phyloP scores from a whole-genome alignment of 30 jellyfish, hydroid and myxozoan genomes.

The Pelagia noctiluca region DNA sequence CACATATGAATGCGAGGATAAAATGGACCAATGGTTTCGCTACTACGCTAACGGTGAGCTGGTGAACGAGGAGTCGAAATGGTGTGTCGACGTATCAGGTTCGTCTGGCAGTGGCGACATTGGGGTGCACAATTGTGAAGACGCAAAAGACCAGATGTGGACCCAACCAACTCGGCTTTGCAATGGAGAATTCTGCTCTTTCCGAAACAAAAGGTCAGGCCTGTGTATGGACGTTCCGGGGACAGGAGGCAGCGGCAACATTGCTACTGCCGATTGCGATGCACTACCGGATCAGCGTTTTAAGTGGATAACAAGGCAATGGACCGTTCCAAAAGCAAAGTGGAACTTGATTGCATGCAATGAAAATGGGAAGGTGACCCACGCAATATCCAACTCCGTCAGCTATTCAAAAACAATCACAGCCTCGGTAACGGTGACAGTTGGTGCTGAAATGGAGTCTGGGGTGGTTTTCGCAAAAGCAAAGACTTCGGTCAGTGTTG shows the following conservation, averaged over 20 bases:
- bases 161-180: not conserved
- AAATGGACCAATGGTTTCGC: slow-evolving; percentile 58
- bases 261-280: too few relatives aligned
- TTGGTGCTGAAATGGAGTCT: too few relatives aligned
- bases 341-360: too few relatives aligned
- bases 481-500: not conserved
- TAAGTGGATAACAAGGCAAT: too few relatives aligned
- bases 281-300: too few relatives aligned
- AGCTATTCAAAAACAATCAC: slow-evolving; percentile 3
- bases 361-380: not conserved
- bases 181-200: slow-evolving; percentile 17
- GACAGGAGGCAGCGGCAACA: slow-evolving; percentile 1
- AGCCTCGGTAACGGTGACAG: not conserved
- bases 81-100: slow-evolving; percentile 26
- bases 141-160: slow-evolving; percentile 25
- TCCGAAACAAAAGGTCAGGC: slow-evolving; percentile 13
- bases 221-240: slow-evolving; percentile 26
- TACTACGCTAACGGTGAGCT: slow-evolving; percentile 34
- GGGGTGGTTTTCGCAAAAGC: too few relatives aligned
- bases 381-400: slow-evolving; percentile 18
- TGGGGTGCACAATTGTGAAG: not conserved
- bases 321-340: too few relatives aligned
- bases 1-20: too few relatives aligned
- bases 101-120: slow-evolving; percentile 24
- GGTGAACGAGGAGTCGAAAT: slow-evolving; percentile 27